Base-by-base conservation (phyloP, 2,888 invertebrate species). In the Sarcophaga carnaria region DNA sequence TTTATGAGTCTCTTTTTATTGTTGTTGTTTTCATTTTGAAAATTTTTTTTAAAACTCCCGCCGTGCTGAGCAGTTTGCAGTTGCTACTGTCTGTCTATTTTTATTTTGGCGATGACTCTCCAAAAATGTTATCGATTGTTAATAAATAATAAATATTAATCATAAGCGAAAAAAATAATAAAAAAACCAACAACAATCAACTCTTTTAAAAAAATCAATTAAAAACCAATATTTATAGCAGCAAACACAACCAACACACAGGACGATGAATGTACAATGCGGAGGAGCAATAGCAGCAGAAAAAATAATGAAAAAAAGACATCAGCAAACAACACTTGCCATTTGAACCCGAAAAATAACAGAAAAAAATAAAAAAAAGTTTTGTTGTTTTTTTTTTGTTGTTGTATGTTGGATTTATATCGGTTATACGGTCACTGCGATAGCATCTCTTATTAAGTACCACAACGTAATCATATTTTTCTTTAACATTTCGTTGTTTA, bases 311-410 rank as follows among this genome's bases (percentile, higher is more conserved):
- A 70, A 74, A 78, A 78, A 77, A 71, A 76, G 78, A 82, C 78
- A 74, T 78, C 85, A 81, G 78, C 85, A 85, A 63, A 85, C 85
- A 85, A 63, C 81, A 85, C 81, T 85, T 85, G 80, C 77, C 85
- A 74, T 85, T 77, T 78, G 77, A 82, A 82, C 85, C 70, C 77
- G 64, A 81, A 70, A 70, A 71, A 71, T 74, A 37, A 14, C 4
- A 4, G 12, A 54, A 4, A 17, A 37, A 37, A 37, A 37, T 0
- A 10, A 37, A 8, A 8, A 37, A 27, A 3, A 0, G n/a, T n/a
- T 2, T 37, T 37, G 4, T 27, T 27, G 6, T 66, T 20, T n/a
- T 64, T 54, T 12, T 71, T 63, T 22, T 59, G 54, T 37, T 72
- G 67, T 63, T 77, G 72, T 14, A 49, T 72, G 71, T 64, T 74